Percentiles rank a stretch among this genome's conserved stretches.
Conservation (phyloP, 64 coral and sea anemone species). For the Actinia tenebrosa region DNA sequence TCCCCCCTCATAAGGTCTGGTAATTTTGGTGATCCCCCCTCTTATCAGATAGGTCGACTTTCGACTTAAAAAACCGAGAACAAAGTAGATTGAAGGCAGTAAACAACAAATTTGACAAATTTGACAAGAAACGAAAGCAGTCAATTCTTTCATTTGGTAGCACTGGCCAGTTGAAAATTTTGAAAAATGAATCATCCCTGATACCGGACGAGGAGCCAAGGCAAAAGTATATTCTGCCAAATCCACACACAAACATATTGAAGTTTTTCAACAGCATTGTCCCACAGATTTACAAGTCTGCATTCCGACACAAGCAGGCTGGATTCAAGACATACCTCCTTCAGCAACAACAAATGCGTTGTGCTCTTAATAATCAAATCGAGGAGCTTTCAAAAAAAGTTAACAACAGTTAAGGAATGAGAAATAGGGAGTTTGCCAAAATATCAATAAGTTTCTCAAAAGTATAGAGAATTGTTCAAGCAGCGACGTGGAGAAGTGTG, state of each 20-base stretch:
- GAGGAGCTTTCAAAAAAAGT: slow-evolving; percentile 34
- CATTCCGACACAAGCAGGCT: no score
- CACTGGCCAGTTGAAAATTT: slow-evolving; percentile 39
- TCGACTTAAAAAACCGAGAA: no score
- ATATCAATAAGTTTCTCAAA: slow-evolving; percentile 34
- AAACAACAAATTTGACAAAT: no score
- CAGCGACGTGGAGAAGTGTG: slow-evolving; percentile 27
- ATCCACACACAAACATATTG: neutral
- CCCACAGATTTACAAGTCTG: no score
- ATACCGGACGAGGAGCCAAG: neutral
- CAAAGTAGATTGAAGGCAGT: no score
- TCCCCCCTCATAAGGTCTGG: no score
- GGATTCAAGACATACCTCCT: no score
- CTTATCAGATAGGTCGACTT: no score
- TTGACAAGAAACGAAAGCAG: slow-evolving; percentile 45
- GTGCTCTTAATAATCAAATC: no score
- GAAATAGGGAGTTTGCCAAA: slow-evolving; percentile 52
- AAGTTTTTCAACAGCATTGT: slow-evolving; percentile 24
- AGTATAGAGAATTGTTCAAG: slow-evolving; percentile 13
- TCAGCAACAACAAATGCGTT: no score
- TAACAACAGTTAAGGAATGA: slow-evolving; percentile 45
- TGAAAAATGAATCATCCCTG: slow-evolving; percentile 19
- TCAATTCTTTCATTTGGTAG: slow-evolving; percentile 25
- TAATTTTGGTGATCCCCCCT: no score
- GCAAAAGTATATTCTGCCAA: slow-evolving; percentile 15